Base-by-base conservation (phyloP, 2,113 vertebrate genomes). In the Aspidoscelis tigris region DNA sequence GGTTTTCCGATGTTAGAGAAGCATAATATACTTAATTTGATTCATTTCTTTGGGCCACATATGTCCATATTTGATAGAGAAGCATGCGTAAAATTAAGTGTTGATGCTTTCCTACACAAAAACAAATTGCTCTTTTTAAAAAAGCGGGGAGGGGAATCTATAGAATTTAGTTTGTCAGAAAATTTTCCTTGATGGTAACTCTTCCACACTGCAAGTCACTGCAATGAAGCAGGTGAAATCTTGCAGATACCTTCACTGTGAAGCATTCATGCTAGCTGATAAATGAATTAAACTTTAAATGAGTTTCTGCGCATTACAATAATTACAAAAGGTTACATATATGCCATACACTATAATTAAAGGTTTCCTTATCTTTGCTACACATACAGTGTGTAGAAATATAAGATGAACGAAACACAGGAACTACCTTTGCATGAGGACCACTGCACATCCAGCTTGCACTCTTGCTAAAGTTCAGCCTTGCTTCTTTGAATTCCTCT, bases 231-330 rank as follows among this genome's bases (percentile, higher is more conserved):
- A 33, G 33, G 33, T 33, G 33, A 33, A 33, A 33, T 33, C 33
- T 33, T 33, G 33, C 33, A n/a, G 6, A 82, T 9, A 82, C 83
- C 14, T 81, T 44, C 55, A 77, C 11, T 61, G 55, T 77, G 39
- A 20, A 9, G 87, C 39, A 74, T 71, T 92, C 66, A 81, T 24
- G 87, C 18, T 50, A 20, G 58, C 14, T 80, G 53, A 58, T 41
- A 14, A 33, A 33, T 33, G 33, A 58, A 53, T 16, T 72, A 58
- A 10, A 10, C 6, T 72, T 80, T 39, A 53, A 24, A 70, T n/a
- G 44, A 41, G 7, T 26, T 41, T 5, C 47, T 44, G 9, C 18
- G 11, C 66, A 24, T 79, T 44, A 80, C 47, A 44, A 14, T 24
- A 81, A 71, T 43, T 71, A 33, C n/a, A 21, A 55, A 41, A 81